phyloP scores from a whole-genome alignment of 2,113 vertebrate species.

The Pitta sordida region DNA sequence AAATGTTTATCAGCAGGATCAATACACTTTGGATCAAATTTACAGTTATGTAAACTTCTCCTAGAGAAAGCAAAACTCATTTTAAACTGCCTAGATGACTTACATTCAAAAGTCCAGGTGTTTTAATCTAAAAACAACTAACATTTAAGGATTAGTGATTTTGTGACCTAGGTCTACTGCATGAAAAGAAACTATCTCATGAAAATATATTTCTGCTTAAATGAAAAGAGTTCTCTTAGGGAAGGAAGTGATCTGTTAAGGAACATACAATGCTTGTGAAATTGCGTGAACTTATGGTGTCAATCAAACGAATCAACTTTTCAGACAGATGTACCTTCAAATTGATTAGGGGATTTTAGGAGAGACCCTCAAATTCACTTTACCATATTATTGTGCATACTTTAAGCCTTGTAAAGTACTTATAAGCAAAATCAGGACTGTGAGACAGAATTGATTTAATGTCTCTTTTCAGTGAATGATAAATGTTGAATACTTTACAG shows the following conservation, averaged over 20 bases:
- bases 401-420: background rate
- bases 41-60: background rate
- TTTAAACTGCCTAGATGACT: background rate
- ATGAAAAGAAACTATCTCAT: background rate
- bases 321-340: background rate
- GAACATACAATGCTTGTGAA: background rate
- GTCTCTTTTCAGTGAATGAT: background rate
- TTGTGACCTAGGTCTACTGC: background rate
- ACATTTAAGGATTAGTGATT: background rate
- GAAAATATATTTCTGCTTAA: background rate
- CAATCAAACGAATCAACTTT: background rate
- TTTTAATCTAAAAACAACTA: background rate
- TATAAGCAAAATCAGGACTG: background rate
- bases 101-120: background rate
- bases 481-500: background rate
- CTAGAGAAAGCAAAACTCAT: background rate
- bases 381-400: background rate
- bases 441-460: background rate
- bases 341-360: background rate
- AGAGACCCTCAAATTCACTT: background rate
- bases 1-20: background rate
- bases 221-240: background rate
- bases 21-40: background rate
- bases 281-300: background rate
- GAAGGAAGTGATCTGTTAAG: background rate